Base-by-base conservation (phyloP, 2,113 vertebrate species). In the Amphiprion ocellaris region DNA sequence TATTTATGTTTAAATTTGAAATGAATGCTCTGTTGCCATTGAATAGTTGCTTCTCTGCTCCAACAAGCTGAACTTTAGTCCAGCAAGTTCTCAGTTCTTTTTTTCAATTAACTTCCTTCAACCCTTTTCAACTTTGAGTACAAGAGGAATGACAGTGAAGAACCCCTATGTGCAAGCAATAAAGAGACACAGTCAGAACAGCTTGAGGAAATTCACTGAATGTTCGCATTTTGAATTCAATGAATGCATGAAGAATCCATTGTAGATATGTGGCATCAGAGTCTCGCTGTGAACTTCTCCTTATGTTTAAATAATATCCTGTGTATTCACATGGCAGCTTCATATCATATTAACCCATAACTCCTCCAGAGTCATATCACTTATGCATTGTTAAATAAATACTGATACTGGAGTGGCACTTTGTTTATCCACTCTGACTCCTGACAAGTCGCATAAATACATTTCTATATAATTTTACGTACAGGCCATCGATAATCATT, bases 351-450 rank as follows among this genome's bases (percentile, higher is more conserved):
- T 41, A 49, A 72, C 33, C 60, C 26, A 53, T 21, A 62, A 39
- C 23, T 60, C 44, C 55, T 63, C 44, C 37, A 55, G 73, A 24
- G 41, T 61, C 49, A 15, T 28, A 2, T 81, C 59, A 68, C 60
- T 55, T 52, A n/a, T 64, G 54, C 61, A 50, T n/a, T 41, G 37
- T 54, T 12, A 30, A 58, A 39, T 30, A 67, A 53, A 21, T 3
- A 64, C 63, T 52, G 49, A 44, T 15, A 14, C 61, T 37, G 24
- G 10, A 55, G 47, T 54, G 50, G 58, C 30, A 39, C 46, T 68
- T 62, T 55, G 24, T 21, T 66, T 68, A 33, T 64, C 44, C 17
- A 60, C 52, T 69, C 60, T 37, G 33, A 37, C 5, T 49, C 12
- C 15, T 33, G 11, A 62, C 33, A 39, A 44, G 12, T 53, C n/a